phyloP scores from a whole-genome alignment of 2,797 vertebrate species.

The Mus minutoides region DNA sequence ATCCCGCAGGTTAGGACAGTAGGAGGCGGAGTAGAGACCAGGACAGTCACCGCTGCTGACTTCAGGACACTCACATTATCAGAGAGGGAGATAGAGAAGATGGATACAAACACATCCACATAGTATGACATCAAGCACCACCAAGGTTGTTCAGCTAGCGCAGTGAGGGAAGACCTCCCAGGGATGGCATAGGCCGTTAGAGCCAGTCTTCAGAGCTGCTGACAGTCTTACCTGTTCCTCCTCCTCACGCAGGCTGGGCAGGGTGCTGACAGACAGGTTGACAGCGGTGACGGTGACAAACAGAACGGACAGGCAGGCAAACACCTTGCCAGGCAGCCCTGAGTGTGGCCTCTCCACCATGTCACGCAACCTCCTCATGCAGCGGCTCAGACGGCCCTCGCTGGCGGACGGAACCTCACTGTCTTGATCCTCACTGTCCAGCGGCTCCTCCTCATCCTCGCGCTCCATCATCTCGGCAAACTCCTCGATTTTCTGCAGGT shows the following conservation, averaged over 20 bases:
- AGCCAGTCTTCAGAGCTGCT: neutral
- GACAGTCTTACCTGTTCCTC: constrained; percentile 94
- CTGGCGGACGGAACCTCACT: constrained; percentile 78
- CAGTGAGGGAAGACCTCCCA: neutral
- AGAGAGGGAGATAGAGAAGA: neutral
- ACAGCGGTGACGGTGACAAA: constrained; percentile 98
- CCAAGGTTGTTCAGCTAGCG: neutral
- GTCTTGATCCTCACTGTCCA: constrained; percentile 89
- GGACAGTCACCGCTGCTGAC: neutral
- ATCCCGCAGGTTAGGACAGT: too few relatives aligned
- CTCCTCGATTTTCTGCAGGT: constrained; percentile 96
- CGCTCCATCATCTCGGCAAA: constrained; percentile 93
- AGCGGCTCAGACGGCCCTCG: constrained; percentile 89
- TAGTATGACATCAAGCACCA: neutral
- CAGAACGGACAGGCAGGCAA: constrained; percentile 97
- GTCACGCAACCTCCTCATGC: constrained; percentile 95
- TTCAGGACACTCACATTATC: neutral
- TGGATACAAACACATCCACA: neutral
- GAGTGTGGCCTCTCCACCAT: constrained; percentile 99
- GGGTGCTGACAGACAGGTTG: constrained; percentile 98
- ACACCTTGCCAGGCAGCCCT: constrained; percentile 98
- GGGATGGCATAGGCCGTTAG: neutral
- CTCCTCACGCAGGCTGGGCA: constrained; percentile 97
- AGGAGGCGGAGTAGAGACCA: neutral
- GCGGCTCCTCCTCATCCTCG: constrained; percentile 89